Evolutionary conservation across 2,888 invertebrate species (phyloP).

Genomic region (Amiota mariae): DNA sequence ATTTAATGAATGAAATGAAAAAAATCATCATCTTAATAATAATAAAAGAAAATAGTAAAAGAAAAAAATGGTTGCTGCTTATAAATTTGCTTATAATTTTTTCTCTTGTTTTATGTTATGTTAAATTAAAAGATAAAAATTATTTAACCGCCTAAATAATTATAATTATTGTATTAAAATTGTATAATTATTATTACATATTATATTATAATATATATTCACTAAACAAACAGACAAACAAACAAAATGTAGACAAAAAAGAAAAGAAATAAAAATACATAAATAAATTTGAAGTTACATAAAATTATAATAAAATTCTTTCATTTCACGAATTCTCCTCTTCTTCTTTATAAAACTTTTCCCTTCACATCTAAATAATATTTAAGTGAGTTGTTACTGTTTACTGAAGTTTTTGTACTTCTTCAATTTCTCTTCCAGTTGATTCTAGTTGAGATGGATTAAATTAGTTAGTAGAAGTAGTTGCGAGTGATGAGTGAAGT

Average conservation of each 20-base stretch:
- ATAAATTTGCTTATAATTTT: slow-evolving; percentile 35
- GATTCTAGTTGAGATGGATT: no score
- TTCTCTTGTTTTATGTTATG: no score
- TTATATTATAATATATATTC: slow-evolving; percentile 28
- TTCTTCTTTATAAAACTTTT: no score
- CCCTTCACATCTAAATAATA: neutral
- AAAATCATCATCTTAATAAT: no score
- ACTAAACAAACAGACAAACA: slow-evolving; percentile 50
- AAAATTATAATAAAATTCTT: neutral
- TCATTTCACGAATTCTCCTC: neutral
- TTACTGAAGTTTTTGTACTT: no score
- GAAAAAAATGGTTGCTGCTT: slow-evolving; percentile 45
- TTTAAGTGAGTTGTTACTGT: neutral
- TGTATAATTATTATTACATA: slow-evolving; percentile 47
- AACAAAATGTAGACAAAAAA: slow-evolving; percentile 30
- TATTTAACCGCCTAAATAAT: slow-evolving; percentile 32
- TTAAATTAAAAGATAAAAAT: slow-evolving; percentile 44
- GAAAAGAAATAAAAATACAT: slow-evolving; percentile 20
- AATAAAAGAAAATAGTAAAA: no score
- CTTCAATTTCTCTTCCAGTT: no score
- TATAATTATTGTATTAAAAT: slow-evolving; percentile 38
- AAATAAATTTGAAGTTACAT: slow-evolving; percentile 31
- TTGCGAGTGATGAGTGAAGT: no score
- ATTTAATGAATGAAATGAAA: slow-evolving; percentile 12
- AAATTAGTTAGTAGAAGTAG: no score